Conservation (phyloP, 2,888 invertebrate species). For the Electrophaes corylata region DNA sequence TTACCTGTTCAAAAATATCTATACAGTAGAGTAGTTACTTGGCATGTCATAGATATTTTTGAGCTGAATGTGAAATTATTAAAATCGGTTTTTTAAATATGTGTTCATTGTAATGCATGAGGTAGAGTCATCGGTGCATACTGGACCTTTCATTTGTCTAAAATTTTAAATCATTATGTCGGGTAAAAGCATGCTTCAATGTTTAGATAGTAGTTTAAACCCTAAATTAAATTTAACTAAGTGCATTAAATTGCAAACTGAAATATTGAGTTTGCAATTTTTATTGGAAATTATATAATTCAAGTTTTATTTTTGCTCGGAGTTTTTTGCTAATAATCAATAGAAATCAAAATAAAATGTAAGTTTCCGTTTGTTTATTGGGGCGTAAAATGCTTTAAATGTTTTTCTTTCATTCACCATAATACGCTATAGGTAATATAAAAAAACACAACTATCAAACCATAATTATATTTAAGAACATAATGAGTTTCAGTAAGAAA, state of each 20-base stretch:
- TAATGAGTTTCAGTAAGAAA: background rate
- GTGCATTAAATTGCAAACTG: too few relatives aligned
- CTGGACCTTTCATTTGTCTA: conserved; percentile 41
- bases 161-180: conserved; percentile 26
- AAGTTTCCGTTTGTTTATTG: background rate
- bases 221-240: conserved; percentile 3
- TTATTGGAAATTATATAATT: conserved; percentile 28
- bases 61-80: conserved; percentile 55
- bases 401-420: background rate
- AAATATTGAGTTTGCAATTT: conserved; percentile 39
- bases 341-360: background rate
- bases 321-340: background rate
- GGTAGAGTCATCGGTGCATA: conserved; percentile 69
- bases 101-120: conserved; percentile 74
- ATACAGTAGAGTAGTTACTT: conserved; percentile 37
- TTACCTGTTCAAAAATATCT: conserved; percentile 62
- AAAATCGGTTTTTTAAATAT: conserved; percentile 53
- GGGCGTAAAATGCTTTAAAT: background rate
- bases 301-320: conserved; percentile 1
- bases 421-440: background rate
- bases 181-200: conserved; percentile 58
- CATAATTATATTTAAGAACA: background rate
- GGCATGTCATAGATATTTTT: conserved; percentile 60
- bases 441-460: background rate
- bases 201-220: conserved; percentile 52